Base-by-base conservation (phyloP, 2,113 vertebrate species). In the Meriones unguiculatus region DNA sequence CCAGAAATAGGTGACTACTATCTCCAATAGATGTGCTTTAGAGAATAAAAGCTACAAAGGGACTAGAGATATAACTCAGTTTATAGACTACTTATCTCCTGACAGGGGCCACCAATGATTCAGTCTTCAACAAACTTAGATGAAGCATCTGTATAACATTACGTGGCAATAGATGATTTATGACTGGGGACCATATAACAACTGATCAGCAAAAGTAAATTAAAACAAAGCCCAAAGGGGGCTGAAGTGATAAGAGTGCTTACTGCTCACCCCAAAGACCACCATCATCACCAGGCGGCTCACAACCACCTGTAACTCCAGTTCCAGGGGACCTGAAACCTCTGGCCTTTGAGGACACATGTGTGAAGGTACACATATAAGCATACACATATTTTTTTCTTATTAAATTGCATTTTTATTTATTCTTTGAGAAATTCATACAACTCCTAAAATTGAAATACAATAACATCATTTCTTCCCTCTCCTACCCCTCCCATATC, bases 141-240 rank as follows among this genome's bases (percentile, higher is more conserved):
- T 7, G 12, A 93, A 80, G 46, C 54, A 32, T 32, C 41, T 78
- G 0, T 72, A 32, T 91, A 94, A 52, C 13, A 50, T 0, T 67
- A 78, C 38, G 7, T 67, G 30, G 22, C 67, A 41, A 65, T 46
- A 93, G 46, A 5, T 67, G 24, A 77, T 67, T 35, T 32, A 52
- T 80, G 81, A 92, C 14, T 87, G 18, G 46, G 64, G 70, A 11
- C 52, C 35, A 70, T 92, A 69, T 95, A 85, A 87, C 88, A 92
- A n/a, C 75, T 92, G 12, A 82, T 28, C 0, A 2, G 57, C 22
- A 62, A 41, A 12, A 28, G n/a, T 82, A 82, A 81, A 62, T 59
- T 57, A 81, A 81, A 81, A n/a, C 22, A n/a, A 82, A 59, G 54
- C 54, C 32, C n/a, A 12, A 59, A n/a, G 78, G 32, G 50, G 35